Evolutionary conservation across 1,140 invertebrate species (phyloP), one percentile per base, ranked within the genome.

Genomic region (Meloidogyne floridensis): DNA sequence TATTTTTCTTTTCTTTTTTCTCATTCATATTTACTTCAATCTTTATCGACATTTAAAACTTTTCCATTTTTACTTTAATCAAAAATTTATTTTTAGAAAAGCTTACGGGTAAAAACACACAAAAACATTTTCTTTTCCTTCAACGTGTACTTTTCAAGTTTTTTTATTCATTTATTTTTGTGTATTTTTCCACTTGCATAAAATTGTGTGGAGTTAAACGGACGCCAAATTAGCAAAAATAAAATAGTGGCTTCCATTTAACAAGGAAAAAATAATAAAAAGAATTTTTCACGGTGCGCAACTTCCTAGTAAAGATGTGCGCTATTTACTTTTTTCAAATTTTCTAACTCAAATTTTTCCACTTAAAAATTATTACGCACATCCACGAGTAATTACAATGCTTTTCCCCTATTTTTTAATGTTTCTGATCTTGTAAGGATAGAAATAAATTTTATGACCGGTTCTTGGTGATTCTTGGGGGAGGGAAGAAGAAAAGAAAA

Each of bases 151-250:
- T 65, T 65, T 65, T 65, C 15, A 65, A 18, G 15, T 65, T 65
- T 65, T 65, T 32, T 32, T 32, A 32, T 32, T 59, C 4, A 15
- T 59, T 65, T n/a, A 65, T 65, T 65, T 11, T 47, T 47, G 47
- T 18, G 32, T 32, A 32, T 32, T 32, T 32, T 65, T 65, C 59
- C 59, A 65, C 4, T 65, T 65, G 11, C 56, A 59, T n/a, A 13
- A 32, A 32, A n/a, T n/a, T 65, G 15, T 65, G 15, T 4, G 6
- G 15, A 32, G 32, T 32, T 65, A 65, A 65, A 65, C 59, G 59
- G 59, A 65, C 59, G 59, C 59, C n/a, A 65, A 65, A 65, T 65
- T 65, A 65, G 59, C 15, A 65, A 5, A n/a, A 65, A 65, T 65
- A 11, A 32, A 32, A 32, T 20, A 65, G 59, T 65, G n/a, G 59